Conservation (phyloP, 2,113 vertebrate species). For the Zosterops japonicus region DNA sequence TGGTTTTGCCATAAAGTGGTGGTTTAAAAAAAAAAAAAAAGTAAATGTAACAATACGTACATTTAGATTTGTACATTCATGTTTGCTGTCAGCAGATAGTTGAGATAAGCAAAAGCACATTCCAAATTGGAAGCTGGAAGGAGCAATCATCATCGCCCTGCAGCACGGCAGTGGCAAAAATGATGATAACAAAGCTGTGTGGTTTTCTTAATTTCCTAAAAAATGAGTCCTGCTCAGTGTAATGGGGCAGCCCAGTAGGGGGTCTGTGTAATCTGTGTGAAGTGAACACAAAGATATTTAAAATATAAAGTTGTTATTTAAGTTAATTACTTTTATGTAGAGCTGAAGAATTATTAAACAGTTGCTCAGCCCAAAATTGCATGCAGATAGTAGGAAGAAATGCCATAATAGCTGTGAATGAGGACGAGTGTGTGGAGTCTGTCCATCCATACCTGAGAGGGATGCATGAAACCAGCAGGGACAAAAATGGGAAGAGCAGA, state of each 20-base stretch:
- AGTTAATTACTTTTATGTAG: neutral
- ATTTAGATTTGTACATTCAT: neutral
- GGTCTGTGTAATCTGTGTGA: fast-evolving
- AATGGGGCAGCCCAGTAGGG: neutral
- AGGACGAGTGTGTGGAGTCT: neutral
- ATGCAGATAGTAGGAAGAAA: neutral
- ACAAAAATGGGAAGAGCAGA: neutral
- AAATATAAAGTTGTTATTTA: neutral
- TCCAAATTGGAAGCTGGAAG: neutral
- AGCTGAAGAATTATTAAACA: neutral
- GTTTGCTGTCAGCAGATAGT: neutral
- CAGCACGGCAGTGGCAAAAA: neutral
- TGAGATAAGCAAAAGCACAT: neutral
- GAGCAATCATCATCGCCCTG: neutral
- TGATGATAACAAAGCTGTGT: neutral
- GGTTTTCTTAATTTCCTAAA: neutral
- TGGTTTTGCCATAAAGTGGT: neutral
- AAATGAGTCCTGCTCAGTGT: neutral
- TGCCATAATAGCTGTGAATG: neutral
- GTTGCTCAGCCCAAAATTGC: neutral
- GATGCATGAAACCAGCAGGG: neutral
- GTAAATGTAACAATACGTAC: neutral
- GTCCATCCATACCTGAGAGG: neutral
- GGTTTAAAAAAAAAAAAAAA: neutral
- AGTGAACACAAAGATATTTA: neutral